Percentiles rank a stretch among this genome's conserved stretches.
Evolutionary conservation across 2,797 vertebrate species (phyloP).

Genomic region (Myripristis jacobus): DNA sequence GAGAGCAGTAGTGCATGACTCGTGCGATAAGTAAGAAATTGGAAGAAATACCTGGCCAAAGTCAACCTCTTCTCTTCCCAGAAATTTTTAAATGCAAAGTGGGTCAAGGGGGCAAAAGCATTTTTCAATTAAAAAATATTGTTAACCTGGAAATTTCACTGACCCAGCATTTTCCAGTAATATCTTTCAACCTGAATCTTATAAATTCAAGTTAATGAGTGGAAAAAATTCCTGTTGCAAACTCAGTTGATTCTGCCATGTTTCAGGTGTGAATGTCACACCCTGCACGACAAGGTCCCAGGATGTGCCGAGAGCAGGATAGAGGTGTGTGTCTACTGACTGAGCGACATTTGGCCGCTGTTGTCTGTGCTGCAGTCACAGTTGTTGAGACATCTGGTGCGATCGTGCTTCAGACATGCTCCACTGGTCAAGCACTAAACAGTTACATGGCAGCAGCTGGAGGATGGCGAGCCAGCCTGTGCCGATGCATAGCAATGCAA

Average conservation of each 20-base stretch:
- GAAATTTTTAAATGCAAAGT: background rate
- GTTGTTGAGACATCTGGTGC: conserved; percentile 66
- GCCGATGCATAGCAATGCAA: background rate
- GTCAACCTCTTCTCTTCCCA: no score
- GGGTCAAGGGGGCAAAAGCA: background rate
- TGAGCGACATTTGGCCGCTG: conserved; percentile 29
- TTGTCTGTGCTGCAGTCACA: conserved; percentile 37
- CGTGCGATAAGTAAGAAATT: no score
- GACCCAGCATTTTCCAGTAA: no score
- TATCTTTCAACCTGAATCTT: no score
- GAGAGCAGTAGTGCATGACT: conserved; percentile 7
- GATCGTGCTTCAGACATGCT: conserved; percentile 24
- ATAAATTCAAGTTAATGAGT: no score
- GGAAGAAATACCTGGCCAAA: no score
- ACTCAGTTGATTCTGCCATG: background rate
- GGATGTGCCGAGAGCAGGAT: no score
- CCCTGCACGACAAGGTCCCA: no score
- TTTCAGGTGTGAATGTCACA: background rate
- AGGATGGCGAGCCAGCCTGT: conserved; percentile 1
- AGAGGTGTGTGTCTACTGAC: background rate
- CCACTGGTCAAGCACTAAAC: conserved; percentile 23
- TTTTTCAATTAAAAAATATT: no score
- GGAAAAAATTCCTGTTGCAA: no score
- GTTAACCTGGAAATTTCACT: no score
- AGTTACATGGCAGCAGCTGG: conserved; percentile 36